phyloP scores from a whole-genome alignment of 92 coral and sea anemone species.

The Scolanthus callimorphus region DNA sequence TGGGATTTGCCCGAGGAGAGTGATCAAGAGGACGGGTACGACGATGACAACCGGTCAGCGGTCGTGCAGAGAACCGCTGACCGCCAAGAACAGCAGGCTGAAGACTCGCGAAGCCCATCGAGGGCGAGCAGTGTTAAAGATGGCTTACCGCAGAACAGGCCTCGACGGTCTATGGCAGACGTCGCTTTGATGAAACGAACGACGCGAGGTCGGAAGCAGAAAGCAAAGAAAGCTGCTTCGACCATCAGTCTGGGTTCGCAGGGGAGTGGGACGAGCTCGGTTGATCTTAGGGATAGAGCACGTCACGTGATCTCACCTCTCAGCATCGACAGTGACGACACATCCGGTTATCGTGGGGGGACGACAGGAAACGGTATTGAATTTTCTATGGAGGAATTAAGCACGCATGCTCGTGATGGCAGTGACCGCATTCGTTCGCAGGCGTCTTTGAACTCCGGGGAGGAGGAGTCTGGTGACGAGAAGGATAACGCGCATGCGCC shows the following conservation, averaged over 20 bases:
- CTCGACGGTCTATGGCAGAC: constrained; percentile 1
- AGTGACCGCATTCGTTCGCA: background rate
- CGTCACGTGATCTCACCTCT: constrained; percentile 1
- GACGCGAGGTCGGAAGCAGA: background rate
- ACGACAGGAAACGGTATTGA: constrained; percentile 5
- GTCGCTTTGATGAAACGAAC: background rate
- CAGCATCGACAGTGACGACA: constrained; percentile 12
- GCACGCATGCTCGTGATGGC: background rate
- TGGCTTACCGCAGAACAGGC: background rate
- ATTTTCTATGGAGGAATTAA: background rate
- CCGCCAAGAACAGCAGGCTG: background rate
- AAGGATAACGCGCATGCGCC: constrained; percentile 4
- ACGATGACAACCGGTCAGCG: background rate
- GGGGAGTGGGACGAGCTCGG: constrained; percentile 7
- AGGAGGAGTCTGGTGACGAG: constrained; percentile 24
- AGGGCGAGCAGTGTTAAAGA: background rate
- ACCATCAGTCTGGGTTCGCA: constrained; percentile 4
- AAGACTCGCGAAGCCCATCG: background rate
- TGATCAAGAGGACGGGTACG: constrained; percentile 5
- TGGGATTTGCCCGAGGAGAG: constrained; percentile 11
- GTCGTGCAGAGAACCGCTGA: background rate
- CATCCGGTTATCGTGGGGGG: background rate
- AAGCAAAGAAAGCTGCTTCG: background rate
- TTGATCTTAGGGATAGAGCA: background rate
- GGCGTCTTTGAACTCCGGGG: background rate